phyloP scores from a whole-genome alignment of 2,888 invertebrate species.

The Seira sanloemensis region DNA sequence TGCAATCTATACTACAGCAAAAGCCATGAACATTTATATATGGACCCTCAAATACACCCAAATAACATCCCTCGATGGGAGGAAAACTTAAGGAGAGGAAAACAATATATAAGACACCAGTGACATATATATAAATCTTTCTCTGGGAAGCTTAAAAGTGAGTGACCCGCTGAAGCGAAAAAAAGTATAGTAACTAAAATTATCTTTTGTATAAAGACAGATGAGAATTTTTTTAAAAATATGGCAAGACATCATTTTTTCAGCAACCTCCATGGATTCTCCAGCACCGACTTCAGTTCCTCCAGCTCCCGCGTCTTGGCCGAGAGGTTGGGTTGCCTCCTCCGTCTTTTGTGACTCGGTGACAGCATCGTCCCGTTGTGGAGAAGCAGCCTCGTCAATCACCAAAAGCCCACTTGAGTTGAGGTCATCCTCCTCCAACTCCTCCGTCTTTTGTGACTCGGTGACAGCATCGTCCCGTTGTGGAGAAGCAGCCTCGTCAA shows the following conservation, averaged over 20 bases:
- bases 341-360: slow-evolving; percentile 19
- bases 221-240: slow-evolving; percentile 46
- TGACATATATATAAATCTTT: too few species aligned
- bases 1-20: too few species aligned
- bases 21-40: too few species aligned
- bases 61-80: too few species aligned
- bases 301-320: background rate
- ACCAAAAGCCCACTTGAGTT: slow-evolving; percentile 48
- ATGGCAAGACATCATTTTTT: slow-evolving; percentile 61
- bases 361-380: slow-evolving; percentile 33
- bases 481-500: background rate
- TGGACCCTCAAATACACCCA: too few species aligned
- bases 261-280: slow-evolving; percentile 63
- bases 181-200: background rate
- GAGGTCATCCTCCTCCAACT: slow-evolving; percentile 39
- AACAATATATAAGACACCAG: too few species aligned
- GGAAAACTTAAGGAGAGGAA: too few species aligned
- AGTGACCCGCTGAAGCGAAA: slow-evolving; percentile 15
- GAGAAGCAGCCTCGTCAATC: slow-evolving; percentile 55
- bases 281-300: background rate
- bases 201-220: slow-evolving; percentile 25
- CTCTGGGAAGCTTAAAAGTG: background rate
- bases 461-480: background rate
- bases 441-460: background rate
- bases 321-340: background rate